Evolutionary conservation across 2,888 invertebrate species (phyloP).

Genomic region (Chrysina gloriosa): DNA sequence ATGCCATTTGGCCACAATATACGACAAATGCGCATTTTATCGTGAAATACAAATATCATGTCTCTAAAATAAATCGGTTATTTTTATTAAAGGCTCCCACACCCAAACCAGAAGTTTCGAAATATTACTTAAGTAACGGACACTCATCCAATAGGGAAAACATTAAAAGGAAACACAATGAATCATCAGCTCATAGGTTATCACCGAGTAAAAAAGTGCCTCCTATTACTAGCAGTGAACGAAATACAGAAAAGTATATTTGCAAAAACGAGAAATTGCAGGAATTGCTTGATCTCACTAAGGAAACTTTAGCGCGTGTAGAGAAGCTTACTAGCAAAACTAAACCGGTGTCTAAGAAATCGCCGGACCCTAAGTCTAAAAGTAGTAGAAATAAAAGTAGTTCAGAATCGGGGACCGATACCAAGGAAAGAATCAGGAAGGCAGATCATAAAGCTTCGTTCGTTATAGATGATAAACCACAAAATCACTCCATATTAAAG

Average conservation of each 20-base stretch:
- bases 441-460: constrained; percentile 5
- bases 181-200: constrained; percentile 6
- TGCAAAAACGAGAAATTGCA: constrained; percentile 69
- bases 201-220: constrained; percentile 45
- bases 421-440: constrained; percentile 25
- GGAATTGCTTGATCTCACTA: constrained; percentile 73
- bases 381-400: constrained; percentile 23
- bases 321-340: constrained; percentile 70
- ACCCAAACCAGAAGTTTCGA: constrained; percentile 15
- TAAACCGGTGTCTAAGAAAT: constrained; percentile 13
- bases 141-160: constrained; percentile 50
- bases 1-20: no score
- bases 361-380: constrained; percentile 20
- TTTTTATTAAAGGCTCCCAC: constrained; percentile 20
- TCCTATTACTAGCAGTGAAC: constrained; percentile 36
- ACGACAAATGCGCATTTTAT: no score
- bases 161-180: constrained; percentile 45
- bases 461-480: constrained; percentile 30
- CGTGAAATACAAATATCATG: no score
- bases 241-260: constrained; percentile 4
- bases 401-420: constrained; percentile 26
- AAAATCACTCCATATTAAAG: constrained; percentile 72
- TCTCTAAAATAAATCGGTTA: constrained; percentile 4
- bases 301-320: constrained; percentile 76
- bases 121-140: constrained; percentile 28